Evolutionary conservation across 2,888 invertebrate genomes (phyloP).

Genomic region (Coenonympha glycerion): DNA sequence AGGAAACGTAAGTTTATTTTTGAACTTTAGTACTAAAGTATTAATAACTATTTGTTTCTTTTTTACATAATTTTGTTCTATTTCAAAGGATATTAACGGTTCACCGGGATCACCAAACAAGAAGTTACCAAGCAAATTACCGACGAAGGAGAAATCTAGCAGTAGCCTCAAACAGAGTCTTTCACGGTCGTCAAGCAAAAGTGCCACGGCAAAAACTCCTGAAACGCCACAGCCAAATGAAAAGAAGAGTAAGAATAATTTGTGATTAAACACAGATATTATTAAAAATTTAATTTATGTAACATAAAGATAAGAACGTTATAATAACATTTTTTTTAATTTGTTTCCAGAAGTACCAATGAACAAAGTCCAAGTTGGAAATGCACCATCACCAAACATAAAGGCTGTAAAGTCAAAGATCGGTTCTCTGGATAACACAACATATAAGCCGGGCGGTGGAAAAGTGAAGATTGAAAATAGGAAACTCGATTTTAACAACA

Average conservation of each 20-base stretch:
- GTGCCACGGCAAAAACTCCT: constrained; percentile 81
- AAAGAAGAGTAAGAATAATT: constrained; percentile 88
- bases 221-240: constrained; percentile 75
- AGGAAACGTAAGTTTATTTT: constrained; percentile 79
- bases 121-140: constrained; percentile 79
- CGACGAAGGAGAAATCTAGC: constrained; percentile 66
- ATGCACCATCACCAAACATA: constrained; percentile 92
- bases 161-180: constrained; percentile 69
- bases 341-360: constrained; percentile 84
- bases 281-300: too few relatives aligned
- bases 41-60: background rate
- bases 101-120: constrained; percentile 84
- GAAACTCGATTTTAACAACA: constrained; percentile 89
- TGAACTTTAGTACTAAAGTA: background rate
- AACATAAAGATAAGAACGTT: background rate
- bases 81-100: constrained; percentile 78
- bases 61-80: background rate
- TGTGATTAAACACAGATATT: constrained; percentile 10
- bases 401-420: constrained; percentile 95
- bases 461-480: constrained; percentile 91
- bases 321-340: background rate
- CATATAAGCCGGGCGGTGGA: constrained; percentile 92
- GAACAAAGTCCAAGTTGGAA: constrained; percentile 95
- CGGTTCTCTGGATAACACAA: constrained; percentile 91
- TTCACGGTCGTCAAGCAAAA: constrained; percentile 78